A percentile compares a stretch with the other conserved stretches of the same genome.
Conservation (phyloP, 2,797 vertebrate genomes). For the Scarus forsteni region DNA sequence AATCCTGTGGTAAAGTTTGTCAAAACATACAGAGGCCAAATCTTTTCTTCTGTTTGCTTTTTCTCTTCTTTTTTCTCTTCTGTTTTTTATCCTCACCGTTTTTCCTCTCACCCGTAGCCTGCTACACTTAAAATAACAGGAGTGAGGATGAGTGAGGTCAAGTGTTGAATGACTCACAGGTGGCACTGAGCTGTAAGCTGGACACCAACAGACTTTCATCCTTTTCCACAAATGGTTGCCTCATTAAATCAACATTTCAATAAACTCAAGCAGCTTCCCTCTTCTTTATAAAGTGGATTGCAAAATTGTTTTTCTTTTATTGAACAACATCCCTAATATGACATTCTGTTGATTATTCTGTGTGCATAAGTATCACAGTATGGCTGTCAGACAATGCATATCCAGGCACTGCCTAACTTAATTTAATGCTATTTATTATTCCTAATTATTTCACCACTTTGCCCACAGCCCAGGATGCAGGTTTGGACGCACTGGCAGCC, state of each 20-base stretch:
- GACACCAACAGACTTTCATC: conserved; percentile 49
- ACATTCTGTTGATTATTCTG: conserved; percentile 12
- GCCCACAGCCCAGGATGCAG: conserved; percentile 92
- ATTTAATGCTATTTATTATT: neutral
- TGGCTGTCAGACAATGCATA: neutral
- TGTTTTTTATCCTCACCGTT: conserved; percentile 21
- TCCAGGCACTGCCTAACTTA: neutral
- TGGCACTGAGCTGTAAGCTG: conserved; percentile 47
- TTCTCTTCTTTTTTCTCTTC: neutral
- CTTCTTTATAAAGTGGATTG: conserved; percentile 40
- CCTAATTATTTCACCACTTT: conserved; percentile 13
- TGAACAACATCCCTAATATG: neutral
- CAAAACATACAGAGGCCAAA: conserved; percentile 40
- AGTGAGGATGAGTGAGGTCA: conserved; percentile 53
- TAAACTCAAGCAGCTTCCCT: conserved; percentile 32
- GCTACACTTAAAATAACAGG: conserved; percentile 54
- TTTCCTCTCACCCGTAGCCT: conserved; percentile 25
- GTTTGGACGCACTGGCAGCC: conserved; percentile 92
- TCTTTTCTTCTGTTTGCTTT: conserved; percentile 12
- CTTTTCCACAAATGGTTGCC: conserved; percentile 48
- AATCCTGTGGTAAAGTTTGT: conserved; percentile 65
- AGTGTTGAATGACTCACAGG: conserved; percentile 59
- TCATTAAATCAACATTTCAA: conserved; percentile 54
- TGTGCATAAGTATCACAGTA: neutral
- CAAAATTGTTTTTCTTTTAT: conserved; percentile 29